These are phyloP conservation scores for Rachycentron canadum DNA, from an alignment of 2,797 vertebrate genomes.

Conservation along the genomic window DNA sequence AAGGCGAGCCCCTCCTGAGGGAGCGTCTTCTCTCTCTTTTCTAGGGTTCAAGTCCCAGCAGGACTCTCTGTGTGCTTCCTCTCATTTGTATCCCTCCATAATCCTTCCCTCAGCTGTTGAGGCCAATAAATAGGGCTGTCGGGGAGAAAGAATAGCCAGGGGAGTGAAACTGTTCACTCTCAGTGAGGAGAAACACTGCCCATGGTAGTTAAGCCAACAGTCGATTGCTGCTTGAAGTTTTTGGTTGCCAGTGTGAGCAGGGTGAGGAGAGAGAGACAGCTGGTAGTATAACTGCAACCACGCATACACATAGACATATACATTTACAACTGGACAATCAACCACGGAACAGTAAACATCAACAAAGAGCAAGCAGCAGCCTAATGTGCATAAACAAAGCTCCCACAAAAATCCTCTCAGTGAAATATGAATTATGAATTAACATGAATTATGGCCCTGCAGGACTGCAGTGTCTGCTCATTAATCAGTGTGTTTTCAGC, in stretches of 20 bases:
- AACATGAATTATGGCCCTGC: conserved; percentile 74
- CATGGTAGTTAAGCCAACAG: conserved; percentile 29
- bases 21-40: conserved; percentile 34
- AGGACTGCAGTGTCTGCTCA: conserved; percentile 60
- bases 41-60: conserved; percentile 53
- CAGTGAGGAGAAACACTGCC: conserved; percentile 34
- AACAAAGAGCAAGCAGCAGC: conserved; percentile 46
- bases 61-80: conserved; percentile 53
- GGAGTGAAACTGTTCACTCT: conserved; percentile 36
- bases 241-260: background rate
- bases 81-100: conserved; percentile 66
- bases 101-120: conserved; percentile 65
- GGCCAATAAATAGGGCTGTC: conserved; percentile 61
- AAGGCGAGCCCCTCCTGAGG: conserved; percentile 42
- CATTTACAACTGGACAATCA: conserved; percentile 51
- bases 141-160: conserved; percentile 44
- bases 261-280: background rate
- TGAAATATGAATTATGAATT: conserved; percentile 78
- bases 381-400: conserved; percentile 67
- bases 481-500: conserved; percentile 73
- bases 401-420: conserved; percentile 57
- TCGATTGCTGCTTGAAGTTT: conserved; percentile 38
- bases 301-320: background rate
- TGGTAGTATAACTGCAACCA: conserved; percentile 3
- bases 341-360: conserved; percentile 59